These are phyloP conservation scores for Phyllotis vaccarum DNA, from an alignment of 2,797 vertebrate species.

Conservation along the genomic window DNA sequence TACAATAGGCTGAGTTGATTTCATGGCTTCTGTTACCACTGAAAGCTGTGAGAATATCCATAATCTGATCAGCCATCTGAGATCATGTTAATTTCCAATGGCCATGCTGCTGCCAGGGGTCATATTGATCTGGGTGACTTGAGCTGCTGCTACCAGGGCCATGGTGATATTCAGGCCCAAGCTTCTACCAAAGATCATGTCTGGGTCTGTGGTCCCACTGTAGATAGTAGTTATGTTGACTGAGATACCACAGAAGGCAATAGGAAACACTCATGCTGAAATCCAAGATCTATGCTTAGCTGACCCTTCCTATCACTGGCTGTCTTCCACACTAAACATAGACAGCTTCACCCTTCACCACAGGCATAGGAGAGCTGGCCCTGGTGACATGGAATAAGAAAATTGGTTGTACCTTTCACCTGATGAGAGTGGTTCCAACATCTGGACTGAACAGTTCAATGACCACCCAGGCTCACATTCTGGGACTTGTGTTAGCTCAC, in stretches of 20 bases:
- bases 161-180: no score
- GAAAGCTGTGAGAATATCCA: no score
- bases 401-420: neutral
- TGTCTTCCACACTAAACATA: neutral
- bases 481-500: neutral
- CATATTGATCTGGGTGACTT: no score
- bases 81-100: no score
- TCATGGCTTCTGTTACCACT: no score
- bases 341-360: neutral
- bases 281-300: neutral
- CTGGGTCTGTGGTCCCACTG: neutral
- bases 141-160: no score
- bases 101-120: no score
- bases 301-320: neutral
- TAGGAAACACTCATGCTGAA: neutral
- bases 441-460: no score
- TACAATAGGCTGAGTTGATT: no score
- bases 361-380: neutral
- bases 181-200: neutral
- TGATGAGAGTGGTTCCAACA: neutral
- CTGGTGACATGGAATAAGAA: neutral
- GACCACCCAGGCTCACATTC: neutral
- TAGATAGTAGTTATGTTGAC: neutral
- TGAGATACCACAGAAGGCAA: neutral
- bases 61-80: no score